Conservation (phyloP, 2,888 invertebrate genomes). For the Vandiemenella viatica region DNA sequence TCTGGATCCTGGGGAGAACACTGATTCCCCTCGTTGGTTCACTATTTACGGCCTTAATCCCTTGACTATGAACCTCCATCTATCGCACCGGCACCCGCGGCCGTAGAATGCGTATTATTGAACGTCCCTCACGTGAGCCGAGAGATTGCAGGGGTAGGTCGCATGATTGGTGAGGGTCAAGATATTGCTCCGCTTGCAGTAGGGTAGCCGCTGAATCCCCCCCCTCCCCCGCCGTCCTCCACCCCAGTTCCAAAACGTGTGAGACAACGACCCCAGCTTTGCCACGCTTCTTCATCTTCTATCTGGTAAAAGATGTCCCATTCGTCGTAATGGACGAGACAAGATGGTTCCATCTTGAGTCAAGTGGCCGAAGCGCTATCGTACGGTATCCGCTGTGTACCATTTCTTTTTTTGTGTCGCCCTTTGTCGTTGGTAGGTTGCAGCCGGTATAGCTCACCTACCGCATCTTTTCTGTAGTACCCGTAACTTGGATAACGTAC, state of each 20-base stretch:
- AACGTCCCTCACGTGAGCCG: background rate
- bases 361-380: background rate
- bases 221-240: no score
- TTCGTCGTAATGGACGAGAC: background rate
- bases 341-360: background rate
- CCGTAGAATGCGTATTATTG: background rate
- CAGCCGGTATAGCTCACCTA: no score
- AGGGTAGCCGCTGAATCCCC: no score
- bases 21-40: no score
- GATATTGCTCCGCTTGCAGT: no score
- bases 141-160: background rate
- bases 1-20: no score
- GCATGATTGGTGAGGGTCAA: background rate
- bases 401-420: no score
- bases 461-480: no score
- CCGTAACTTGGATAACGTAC: no score
- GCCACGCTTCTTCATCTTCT: background rate
- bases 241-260: no score
- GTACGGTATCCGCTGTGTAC: background rate
- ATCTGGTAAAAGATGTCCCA: background rate
- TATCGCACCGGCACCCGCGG: background rate
- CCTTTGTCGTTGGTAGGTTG: no score
- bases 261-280: background rate
- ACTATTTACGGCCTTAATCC: background rate
- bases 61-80: background rate